Evolutionary conservation across 2,888 invertebrate genomes (phyloP).

Genomic region (Andrena fulva): DNA sequence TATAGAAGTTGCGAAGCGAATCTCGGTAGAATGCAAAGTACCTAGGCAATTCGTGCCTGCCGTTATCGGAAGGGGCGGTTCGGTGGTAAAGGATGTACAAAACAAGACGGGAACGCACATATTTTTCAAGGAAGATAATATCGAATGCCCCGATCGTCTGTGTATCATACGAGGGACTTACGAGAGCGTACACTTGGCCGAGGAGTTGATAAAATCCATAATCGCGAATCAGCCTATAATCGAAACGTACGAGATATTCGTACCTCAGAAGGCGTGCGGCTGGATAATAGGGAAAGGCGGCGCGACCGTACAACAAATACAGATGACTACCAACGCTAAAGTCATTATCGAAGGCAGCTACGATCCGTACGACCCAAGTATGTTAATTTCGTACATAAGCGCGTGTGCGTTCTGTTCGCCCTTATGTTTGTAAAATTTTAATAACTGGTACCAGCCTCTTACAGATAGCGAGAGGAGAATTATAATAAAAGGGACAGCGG

Average conservation of each 20-base stretch:
- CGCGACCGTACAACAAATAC: constrained; percentile 90
- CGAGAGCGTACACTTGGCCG: constrained; percentile 90
- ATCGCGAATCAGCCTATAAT: constrained; percentile 89
- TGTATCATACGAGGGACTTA: constrained; percentile 90
- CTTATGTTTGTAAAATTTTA: constrained; percentile 58
- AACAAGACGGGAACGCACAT: constrained; percentile 89
- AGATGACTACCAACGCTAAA: constrained; percentile 90
- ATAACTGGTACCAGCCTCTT: constrained; percentile 11
- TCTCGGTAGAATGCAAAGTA: constrained; percentile 87
- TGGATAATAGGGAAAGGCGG: constrained; percentile 92
- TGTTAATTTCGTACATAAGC: constrained; percentile 36
- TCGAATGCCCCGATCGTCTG: constrained; percentile 86
- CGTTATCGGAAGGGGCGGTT: constrained; percentile 91
- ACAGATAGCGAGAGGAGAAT: constrained; percentile 78
- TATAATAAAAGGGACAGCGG: constrained; percentile 88
- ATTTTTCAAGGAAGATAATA: constrained; percentile 85
- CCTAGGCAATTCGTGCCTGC: constrained; percentile 88
- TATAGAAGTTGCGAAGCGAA: constrained; percentile 80
- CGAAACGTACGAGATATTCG: constrained; percentile 88
- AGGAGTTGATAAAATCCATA: constrained; percentile 89
- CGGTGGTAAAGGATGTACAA: constrained; percentile 91
- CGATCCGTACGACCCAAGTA: constrained; percentile 65
- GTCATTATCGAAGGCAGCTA: constrained; percentile 86
- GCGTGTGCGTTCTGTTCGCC: constrained; percentile 24
- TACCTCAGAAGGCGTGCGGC: constrained; percentile 89